A percentile compares a stretch with the other conserved stretches of the same genome.
phyloP scores from a whole-genome alignment of 1,140 invertebrate genomes.

The Reticulitermes speratus region DNA sequence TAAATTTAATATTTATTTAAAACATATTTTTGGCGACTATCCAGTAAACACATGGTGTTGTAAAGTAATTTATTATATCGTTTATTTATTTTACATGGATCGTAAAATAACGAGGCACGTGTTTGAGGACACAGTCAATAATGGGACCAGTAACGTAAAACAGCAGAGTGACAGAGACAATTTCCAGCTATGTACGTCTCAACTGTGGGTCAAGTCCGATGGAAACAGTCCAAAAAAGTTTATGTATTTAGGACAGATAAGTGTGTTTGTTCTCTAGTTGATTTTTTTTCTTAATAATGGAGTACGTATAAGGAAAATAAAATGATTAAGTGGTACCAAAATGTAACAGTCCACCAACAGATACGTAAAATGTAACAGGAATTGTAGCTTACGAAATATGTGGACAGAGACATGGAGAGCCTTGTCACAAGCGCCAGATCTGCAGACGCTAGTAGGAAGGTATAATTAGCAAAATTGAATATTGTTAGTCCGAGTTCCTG shows the following conservation, averaged over 20 bases:
- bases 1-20: no score
- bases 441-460: not conserved
- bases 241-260: not conserved
- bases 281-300: not conserved
- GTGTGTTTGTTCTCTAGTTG: not conserved
- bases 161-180: no score
- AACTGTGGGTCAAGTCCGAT: not conserved
- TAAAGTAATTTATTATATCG: no score
- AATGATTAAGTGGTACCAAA: not conserved
- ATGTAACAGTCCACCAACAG: not conserved
- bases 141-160: no score
- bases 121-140: no score
- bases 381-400: not conserved
- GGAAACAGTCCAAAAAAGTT: not conserved
- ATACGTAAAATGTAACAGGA: not conserved
- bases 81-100: no score
- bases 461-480: constrained; percentile 15
- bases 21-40: no score
- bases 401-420: not conserved
- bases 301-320: not conserved
- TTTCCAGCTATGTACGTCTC: no score
- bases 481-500: not conserved
- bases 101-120: no score
- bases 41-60: no score
- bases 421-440: not conserved